Base-by-base conservation (phyloP, 1,140 invertebrate genomes). In the Protaetia brevitarsis region DNA sequence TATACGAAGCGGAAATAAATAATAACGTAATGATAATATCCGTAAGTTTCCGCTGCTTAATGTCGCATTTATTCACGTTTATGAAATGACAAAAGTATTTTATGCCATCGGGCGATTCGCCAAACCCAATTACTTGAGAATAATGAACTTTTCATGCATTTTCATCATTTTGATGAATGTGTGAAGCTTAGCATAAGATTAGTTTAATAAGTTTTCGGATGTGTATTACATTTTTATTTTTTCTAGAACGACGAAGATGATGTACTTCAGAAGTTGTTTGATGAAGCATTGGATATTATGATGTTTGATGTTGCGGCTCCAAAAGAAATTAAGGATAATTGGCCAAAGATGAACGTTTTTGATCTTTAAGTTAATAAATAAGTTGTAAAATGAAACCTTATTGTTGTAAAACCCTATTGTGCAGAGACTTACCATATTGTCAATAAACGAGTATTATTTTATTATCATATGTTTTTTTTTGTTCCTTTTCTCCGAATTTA, bases 251-350 rank as follows among this genome's bases (percentile, higher is more conserved):
- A 13, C 41, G 16, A 58, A 34, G 7, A 8, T 2, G 37, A 60
- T 4, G 30, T 60, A 27, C n/a, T n/a, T n/a, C 21, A 65, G 2
- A 3, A 3, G 11, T 36, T 41, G 11, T 37, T 66, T 8, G 29
- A 67, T 21, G 69, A 70, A 67, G 56, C 64, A 8, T 51, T 36
- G 8, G 57, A 58, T 2, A 72, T 72, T 28, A 21, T 70, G 10
- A 28, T 23, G 23, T 57, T 66, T 58, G 68, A 72, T 57, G 63
- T 68, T 34, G 34, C 27, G 2, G 69, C 68, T 16, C 66, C 70
- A n/a, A 11, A 58, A 37, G 70, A 71, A 69, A 65, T 71, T 29
- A 63, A 66, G 37, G 26, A 51, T 19, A 26, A 28, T 28, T 58
- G 56, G 56, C 2, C 8, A 1, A 58, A 58, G 29, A 28, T 5